Evolutionary conservation across 2,113 vertebrate species (phyloP).

Genomic region (Sminthopsis crassicaudata): DNA sequence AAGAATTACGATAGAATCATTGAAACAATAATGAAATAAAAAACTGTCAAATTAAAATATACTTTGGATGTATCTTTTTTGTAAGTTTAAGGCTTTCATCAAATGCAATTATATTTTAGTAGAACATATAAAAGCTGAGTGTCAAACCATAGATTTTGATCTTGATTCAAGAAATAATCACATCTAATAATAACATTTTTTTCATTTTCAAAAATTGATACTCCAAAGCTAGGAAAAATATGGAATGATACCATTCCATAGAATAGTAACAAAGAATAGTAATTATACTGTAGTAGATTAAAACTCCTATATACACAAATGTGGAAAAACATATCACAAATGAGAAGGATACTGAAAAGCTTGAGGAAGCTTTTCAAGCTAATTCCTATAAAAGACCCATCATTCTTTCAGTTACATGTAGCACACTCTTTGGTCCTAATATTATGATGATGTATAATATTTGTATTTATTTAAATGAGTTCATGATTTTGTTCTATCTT

Average conservation of each 20-base stretch:
- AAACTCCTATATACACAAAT: neutral
- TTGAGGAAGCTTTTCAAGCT: neutral
- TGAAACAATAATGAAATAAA: constrained; percentile 5
- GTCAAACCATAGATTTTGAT: constrained; percentile 16
- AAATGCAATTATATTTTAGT: constrained; percentile 4
- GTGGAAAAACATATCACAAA: neutral
- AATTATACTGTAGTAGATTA: neutral
- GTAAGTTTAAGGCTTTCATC: neutral
- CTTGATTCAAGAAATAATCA: neutral
- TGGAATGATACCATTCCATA: neutral
- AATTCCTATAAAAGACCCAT: neutral
- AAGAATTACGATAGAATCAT: neutral
- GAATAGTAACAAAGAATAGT: too few relatives aligned
- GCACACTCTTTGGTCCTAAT: neutral
- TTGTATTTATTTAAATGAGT: neutral
- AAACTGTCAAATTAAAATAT: constrained; percentile 3
- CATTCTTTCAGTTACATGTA: neutral
- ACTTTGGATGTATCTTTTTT: neutral
- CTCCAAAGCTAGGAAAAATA: neutral
- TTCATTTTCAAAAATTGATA: neutral
- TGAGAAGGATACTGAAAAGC: neutral
- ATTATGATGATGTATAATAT: neutral
- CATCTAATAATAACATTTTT: neutral
- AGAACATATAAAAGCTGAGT: neutral
- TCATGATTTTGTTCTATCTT: neutral